Base-by-base conservation (phyloP, 1,140 invertebrate genomes). In the Steinernema khuongi region DNA sequence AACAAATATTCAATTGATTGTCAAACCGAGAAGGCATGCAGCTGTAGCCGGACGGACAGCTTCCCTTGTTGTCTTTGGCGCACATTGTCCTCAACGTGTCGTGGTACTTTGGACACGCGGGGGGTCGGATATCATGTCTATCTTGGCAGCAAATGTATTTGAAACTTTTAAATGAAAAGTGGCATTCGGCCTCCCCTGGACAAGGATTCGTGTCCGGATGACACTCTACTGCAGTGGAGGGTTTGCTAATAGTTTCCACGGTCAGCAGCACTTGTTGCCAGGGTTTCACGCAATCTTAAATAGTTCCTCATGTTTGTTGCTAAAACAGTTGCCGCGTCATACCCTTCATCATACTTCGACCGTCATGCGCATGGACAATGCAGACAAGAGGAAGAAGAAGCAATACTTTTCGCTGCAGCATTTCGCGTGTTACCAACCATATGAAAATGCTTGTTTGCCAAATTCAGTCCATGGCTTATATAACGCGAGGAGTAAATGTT, bases 121-220 rank as follows among this genome's bases (percentile, higher is more conserved):
- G 72, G 18, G 66, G 22, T 36, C 50, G 66, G 14, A 73, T 32
- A 36, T 73, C 66, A 17, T 73, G 26, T 68, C 66, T 31, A 31
- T 73, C 72, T 29, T 68, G 22, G 66, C 72, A 73, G 41, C 72
- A 73, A 32, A 73, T 32, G 41, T 73, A 73, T 68, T 73, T 30
- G 66, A 73, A 73, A 17, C 26, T 28, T 31, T 31, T 73, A 31
- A 73, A 73, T 22, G 72, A 73, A 33, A 73, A 73, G 32, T 73
- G 72, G 41, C 72, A 73, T 31, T 73, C 72, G 31, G 72, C 72
- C 22, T 73, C 72, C 17, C 26, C n/a, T 31, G 30, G 28, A 36
- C 72, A 73, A 22, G 60, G 50, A 26, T 33, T 67, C 29, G 30
- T 26, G 66, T 73, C 72, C 11, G 72, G 72, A 41, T 73, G 66